Evolutionary conservation across 2,888 invertebrate species (phyloP), one percentile per base, ranked within the genome.

Genomic region (Drosophila barbarae): DNA sequence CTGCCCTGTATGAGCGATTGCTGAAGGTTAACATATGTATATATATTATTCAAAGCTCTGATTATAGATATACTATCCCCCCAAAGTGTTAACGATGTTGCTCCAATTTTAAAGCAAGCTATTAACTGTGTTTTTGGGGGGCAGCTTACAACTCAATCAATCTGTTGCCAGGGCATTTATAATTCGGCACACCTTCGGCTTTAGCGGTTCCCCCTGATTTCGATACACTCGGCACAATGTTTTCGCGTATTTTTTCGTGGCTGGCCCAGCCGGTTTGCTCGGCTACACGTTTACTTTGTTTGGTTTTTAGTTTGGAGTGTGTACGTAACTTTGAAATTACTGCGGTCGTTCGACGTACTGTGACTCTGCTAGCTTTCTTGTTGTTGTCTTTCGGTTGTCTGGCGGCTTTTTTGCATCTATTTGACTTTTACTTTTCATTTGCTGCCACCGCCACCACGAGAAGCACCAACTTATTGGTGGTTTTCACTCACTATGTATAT

Each of bases 341-440:
- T 59, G n/a, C 30, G 72, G 23, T 7, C 42, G 46, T 42, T 26
- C 42, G 42, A 26, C 23, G 2, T 18, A 23, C 42, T n/a, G 26
- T 23, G 23, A 23, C 23, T 23, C 26, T 39, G 38, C 26, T 39
- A 18, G 15, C 36, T 15, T 2, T 13, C 13, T 41, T 21, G 21
- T 21, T 13, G 36, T 44, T 59, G 72, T 67, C 69, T 67, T 49
- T 61, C 41, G 60, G 68, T 65, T 60, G 84, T 80, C 73, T 81
- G 51, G 57, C 67, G 64, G 70, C 70, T 78, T 84, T 84, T 77
- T 81, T 73, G 73, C 68, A 72, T 84, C 79, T 69, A 78, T 79
- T 79, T 84, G 79, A 84, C 79, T 79, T 79, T 79, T 79, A 84
- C 84, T 79, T 79, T 79, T 79, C 61, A 78, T 81, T 76, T 67